Base-by-base conservation (phyloP, 1,140 invertebrate genomes). In the Drosophila punjabiensis region DNA sequence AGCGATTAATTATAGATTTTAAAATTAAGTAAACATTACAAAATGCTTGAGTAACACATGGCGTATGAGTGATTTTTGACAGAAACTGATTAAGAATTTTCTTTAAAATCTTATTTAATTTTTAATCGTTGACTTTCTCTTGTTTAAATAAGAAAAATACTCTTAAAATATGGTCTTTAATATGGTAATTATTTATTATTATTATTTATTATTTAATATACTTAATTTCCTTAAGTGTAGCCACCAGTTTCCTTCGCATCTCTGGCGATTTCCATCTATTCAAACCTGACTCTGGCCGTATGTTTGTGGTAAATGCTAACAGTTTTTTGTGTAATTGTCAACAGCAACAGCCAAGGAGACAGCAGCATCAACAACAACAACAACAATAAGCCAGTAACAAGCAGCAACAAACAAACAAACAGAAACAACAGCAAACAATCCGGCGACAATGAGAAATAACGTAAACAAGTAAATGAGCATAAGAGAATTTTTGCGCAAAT, bases 301-400 rank as follows among this genome's bases (percentile, higher is more conserved):
- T 88, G 85, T 71, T 80, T 88, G 84, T 75, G 84, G 84, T 83
- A 84, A 88, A 89, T 88, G 84, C 70, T 67, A 89, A 88, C 84
- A 79, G 84, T 88, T 88, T 88, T 74, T 88, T 88, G 84, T 88
- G 81, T 88, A 88, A 88, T 88, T 88, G 84, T 88, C 84, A 88
- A 73, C 77, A 82, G 82, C 76, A 88, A 60, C 65, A 58, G n/a
- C 50, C 50, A 53, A 8, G 50, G 50, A n/a, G 48, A 52, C 48
- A 62, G 20, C 33, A 56, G 11, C 20, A 62, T 0, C 32, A 68
- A 45, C n/a, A 18, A 43, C 16, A 45, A 18, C 2, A 47, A 13
- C 11, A 47, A 56, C 63, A 69, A 24, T 35, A 30, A 41, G 37
- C 50, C 53, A 48, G 48, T 39, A 70, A 56, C 55, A 56, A 56